Conservation (phyloP, 2,113 vertebrate species). For the Megaleporinus macrocephalus region DNA sequence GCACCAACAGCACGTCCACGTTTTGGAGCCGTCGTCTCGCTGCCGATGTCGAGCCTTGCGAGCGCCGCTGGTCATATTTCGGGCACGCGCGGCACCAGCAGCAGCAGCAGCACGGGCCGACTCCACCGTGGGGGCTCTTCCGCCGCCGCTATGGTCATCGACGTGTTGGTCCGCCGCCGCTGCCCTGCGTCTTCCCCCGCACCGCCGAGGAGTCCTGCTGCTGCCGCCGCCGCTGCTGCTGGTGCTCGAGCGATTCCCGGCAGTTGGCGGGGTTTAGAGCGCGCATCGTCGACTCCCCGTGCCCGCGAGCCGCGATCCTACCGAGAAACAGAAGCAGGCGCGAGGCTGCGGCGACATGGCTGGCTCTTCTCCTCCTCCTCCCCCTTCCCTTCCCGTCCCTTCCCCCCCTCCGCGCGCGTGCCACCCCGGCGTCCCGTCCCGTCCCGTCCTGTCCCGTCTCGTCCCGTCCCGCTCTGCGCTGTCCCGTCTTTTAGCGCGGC, state of each 20-base stretch:
- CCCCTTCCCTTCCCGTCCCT: slow-evolving; percentile 60
- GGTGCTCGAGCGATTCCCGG: slow-evolving; percentile 57
- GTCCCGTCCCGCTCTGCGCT: slow-evolving; percentile 10
- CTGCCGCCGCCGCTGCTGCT: not conserved
- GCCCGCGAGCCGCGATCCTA: slow-evolving; percentile 82
- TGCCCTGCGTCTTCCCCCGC: slow-evolving; percentile 73
- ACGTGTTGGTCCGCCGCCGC: slow-evolving; percentile 77
- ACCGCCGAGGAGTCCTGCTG: not conserved
- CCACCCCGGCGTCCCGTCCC: not conserved
- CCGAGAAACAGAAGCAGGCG: slow-evolving; percentile 71
- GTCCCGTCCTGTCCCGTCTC: not conserved
- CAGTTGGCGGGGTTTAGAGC: slow-evolving; percentile 81
- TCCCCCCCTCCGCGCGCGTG: slow-evolving; percentile 27
- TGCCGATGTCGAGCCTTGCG: slow-evolving; percentile 91
- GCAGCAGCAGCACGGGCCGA: slow-evolving; percentile 86
- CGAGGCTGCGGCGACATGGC: slow-evolving; percentile 84
- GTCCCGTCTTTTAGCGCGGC: slow-evolving; percentile 33
- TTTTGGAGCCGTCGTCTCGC: slow-evolving; percentile 94
- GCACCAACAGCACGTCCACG: slow-evolving; percentile 70
- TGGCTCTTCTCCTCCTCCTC: slow-evolving; percentile 69
- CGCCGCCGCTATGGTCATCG: slow-evolving; percentile 96
- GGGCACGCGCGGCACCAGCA: slow-evolving; percentile 76
- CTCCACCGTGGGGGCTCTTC: slow-evolving; percentile 94
- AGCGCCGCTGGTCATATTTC: slow-evolving; percentile 99
- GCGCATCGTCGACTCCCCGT: slow-evolving; percentile 86